Conservation (phyloP, 2,888 invertebrate species). For the Dryocosmus kuriphilus region DNA sequence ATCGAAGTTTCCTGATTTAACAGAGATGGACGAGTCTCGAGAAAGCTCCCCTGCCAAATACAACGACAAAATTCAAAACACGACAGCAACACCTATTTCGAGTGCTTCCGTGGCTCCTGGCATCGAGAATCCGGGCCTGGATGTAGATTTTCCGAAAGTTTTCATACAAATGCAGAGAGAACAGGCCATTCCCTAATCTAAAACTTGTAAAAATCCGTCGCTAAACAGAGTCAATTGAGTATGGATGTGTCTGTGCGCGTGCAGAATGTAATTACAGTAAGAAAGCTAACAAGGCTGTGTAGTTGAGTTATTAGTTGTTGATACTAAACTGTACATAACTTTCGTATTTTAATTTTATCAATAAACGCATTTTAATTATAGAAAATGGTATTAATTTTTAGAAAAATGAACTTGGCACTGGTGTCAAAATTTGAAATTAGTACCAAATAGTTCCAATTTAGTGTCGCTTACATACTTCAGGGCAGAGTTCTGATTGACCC, state of each 20-base stretch:
- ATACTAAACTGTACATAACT: constrained; percentile 32
- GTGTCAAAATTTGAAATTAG: no score
- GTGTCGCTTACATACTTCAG: no score
- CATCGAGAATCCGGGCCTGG: constrained; percentile 81
- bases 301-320: constrained; percentile 29
- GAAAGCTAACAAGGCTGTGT: constrained; percentile 23
- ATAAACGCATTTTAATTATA: constrained; percentile 36
- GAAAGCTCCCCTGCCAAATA: constrained; percentile 72
- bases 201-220: not conserved
- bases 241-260: not conserved
- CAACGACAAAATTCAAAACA: constrained; percentile 58
- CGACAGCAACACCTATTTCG: constrained; percentile 51
- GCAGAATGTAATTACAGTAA: not conserved
- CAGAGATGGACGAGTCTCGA: constrained; percentile 73
- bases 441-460: no score
- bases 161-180: constrained; percentile 82
- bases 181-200: constrained; percentile 69
- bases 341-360: constrained; percentile 34
- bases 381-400: not conserved
- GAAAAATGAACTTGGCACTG: no score
- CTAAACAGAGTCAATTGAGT: not conserved
- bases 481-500: no score
- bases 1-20: constrained; percentile 15
- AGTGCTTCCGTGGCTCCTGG: constrained; percentile 72
- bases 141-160: constrained; percentile 82